Conservation (phyloP, 2,888 invertebrate species). For the Pristionchus arcanus region DNA sequence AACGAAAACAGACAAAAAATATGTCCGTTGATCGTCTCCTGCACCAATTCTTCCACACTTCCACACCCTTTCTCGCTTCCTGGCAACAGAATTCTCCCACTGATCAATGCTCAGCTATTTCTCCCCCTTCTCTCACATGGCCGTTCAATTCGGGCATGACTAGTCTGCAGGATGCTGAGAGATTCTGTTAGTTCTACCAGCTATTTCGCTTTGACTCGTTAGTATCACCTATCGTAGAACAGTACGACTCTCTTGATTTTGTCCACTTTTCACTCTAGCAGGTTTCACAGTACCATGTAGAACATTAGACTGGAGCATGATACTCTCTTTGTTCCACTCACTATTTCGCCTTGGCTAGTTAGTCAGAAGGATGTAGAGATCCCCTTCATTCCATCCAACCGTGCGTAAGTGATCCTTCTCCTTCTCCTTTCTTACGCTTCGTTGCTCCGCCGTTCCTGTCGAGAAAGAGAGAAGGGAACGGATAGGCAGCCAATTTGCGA, state of each 20-base stretch:
- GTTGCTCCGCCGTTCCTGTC: not conserved
- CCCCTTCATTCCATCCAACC: not conserved
- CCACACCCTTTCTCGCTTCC: conserved; percentile 7
- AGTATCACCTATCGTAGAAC: no score
- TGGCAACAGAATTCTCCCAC: not conserved
- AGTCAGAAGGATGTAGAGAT: no score
- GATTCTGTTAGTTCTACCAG: no score
- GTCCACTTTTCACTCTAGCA: no score
- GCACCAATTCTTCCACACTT: not conserved
- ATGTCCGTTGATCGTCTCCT: not conserved
- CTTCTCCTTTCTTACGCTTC: not conserved
- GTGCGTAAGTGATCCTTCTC: not conserved
- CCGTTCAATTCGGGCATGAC: not conserved
- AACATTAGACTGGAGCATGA: no score
- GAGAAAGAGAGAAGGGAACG: not conserved
- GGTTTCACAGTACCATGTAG: no score
- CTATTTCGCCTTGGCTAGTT: no score
- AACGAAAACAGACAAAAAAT: no score
- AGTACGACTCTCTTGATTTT: no score
- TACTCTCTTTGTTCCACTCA: no score
- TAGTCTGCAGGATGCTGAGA: no score
- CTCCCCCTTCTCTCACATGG: not conserved
- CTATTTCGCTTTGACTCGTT: no score
- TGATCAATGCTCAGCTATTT: not conserved
- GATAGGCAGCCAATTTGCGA: not conserved